Conservation (phyloP, 2,797 vertebrate species). For the Lepidocolaptes lacrymiger region DNA sequence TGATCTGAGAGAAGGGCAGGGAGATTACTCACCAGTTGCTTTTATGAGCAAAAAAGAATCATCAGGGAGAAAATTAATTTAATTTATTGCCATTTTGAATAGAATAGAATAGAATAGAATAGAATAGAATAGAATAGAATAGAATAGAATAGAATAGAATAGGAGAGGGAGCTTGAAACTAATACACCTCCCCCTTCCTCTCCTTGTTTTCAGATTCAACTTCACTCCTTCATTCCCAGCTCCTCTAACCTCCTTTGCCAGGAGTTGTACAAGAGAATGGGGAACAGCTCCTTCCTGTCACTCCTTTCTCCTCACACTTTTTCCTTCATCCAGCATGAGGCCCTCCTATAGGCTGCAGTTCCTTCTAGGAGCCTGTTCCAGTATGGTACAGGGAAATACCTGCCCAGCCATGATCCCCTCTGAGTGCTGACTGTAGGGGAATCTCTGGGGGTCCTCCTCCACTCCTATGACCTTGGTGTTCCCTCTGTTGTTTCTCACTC, state of each 20-base stretch:
- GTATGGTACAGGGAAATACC: background rate
- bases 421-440: background rate
- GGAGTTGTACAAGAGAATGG: background rate
- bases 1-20: background rate
- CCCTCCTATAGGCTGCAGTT: background rate
- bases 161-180: background rate
- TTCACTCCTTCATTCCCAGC: background rate
- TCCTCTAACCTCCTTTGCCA: background rate
- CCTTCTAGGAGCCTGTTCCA: background rate
- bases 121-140: too few species aligned
- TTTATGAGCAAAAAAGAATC: background rate
- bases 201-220: background rate
- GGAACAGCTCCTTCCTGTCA: background rate
- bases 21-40: background rate
- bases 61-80: background rate
- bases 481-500: background rate
- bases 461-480: background rate
- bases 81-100: background rate
- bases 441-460: background rate
- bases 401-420: background rate
- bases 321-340: background rate
- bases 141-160: background rate
- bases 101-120: background rate
- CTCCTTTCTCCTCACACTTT: background rate
- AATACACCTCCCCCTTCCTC: background rate